These are phyloP conservation scores for Sialis fuliginosa DNA, from an alignment of 2,888 invertebrate species.

Conservation along the genomic window DNA sequence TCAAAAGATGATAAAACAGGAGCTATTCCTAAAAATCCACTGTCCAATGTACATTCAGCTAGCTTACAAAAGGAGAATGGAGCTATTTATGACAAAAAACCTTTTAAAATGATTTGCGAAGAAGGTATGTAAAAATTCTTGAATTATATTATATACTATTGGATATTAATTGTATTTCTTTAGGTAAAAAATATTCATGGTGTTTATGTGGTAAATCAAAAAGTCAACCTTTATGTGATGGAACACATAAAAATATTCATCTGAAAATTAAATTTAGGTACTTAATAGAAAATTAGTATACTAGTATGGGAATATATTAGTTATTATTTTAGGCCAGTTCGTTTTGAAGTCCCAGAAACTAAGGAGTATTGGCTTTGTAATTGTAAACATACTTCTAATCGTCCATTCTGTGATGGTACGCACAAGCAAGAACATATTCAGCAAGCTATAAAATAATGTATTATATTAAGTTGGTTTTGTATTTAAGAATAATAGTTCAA, in stretches of 20 bases:
- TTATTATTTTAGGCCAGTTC: slow-evolving; percentile 43
- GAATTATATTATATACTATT: neutral
- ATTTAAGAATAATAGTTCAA: too few relatives aligned
- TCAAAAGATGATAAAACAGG: too few relatives aligned
- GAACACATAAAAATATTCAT: slow-evolving; percentile 63
- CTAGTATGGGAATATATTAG: too few relatives aligned
- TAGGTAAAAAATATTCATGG: slow-evolving; percentile 69
- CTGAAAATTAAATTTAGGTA: slow-evolving; percentile 58
- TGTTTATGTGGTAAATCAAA: slow-evolving; percentile 89
- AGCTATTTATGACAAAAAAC: slow-evolving; percentile 70
- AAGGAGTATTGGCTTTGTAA: slow-evolving; percentile 95
- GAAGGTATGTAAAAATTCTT: slow-evolving; percentile 29
- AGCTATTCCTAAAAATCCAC: slow-evolving; percentile 47
- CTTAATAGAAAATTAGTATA: slow-evolving; percentile 7
- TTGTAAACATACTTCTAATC: slow-evolving; percentile 85
- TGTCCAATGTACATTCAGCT: slow-evolving; percentile 41
- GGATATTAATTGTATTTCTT: slow-evolving; percentile 8
- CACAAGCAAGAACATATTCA: slow-evolving; percentile 62
- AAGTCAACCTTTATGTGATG: slow-evolving; percentile 88
- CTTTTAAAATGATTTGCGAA: slow-evolving; percentile 59
- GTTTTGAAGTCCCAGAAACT: slow-evolving; percentile 68
- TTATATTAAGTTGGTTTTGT: neutral
- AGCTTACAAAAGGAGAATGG: slow-evolving; percentile 53
- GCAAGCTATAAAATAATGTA: slow-evolving; percentile 20
- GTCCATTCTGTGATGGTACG: slow-evolving; percentile 95